Evolutionary conservation across 2,113 vertebrate species (phyloP).

Genomic region (Synodontis membranacea): DNA sequence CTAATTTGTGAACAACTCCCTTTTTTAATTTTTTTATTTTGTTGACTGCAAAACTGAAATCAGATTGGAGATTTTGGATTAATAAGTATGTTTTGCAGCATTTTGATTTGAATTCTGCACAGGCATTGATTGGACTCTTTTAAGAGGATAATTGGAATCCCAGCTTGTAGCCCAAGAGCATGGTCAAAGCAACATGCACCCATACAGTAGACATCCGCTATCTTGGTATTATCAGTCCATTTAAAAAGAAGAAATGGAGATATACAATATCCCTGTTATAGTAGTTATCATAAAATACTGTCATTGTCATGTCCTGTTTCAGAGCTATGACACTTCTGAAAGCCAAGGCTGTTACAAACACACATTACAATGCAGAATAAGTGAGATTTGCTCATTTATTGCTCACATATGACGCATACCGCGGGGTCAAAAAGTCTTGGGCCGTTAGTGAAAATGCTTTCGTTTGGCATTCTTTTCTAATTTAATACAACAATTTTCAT

Average conservation of each 20-base stretch:
- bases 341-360: background rate
- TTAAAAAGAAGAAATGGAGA: background rate
- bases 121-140: conserved; percentile 39
- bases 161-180: background rate
- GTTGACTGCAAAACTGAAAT: conserved; percentile 8
- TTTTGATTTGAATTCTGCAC: background rate
- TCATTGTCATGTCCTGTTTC: background rate
- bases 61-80: conserved; percentile 21
- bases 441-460: background rate
- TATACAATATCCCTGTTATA: background rate
- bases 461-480: background rate
- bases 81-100: conserved; percentile 2
- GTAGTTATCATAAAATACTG: background rate
- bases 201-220: conserved; percentile 39
- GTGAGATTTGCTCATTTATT: background rate
- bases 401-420: background rate
- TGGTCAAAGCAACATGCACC: conserved; percentile 39
- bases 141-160: conserved; percentile 7
- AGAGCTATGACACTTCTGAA: background rate
- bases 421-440: background rate
- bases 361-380: background rate
- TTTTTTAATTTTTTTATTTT: background rate
- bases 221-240: background rate
- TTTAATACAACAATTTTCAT: background rate
- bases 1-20: background rate